Conservation (phyloP, 1,140 invertebrate species). For the Cotesia typhae region DNA sequence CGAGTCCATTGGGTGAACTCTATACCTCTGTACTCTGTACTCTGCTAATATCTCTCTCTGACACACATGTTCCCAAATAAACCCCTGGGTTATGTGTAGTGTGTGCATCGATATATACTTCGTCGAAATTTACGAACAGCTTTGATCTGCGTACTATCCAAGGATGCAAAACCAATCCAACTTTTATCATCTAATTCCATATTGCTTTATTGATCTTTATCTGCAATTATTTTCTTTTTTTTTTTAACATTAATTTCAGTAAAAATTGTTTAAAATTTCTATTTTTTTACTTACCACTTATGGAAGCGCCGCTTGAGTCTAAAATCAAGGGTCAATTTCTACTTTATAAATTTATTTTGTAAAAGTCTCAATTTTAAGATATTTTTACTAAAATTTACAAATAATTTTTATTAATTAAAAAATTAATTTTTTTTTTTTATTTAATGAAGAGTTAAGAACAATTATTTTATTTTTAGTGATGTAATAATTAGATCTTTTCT, state of each 20-base stretch:
- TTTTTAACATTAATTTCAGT: not conserved
- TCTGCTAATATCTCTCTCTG: conserved; percentile 5
- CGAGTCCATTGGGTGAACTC: conserved; percentile 6
- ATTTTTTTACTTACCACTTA: no score
- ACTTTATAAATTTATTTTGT: no score
- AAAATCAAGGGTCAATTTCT: no score
- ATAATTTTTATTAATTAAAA: no score
- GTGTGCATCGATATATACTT: conserved; percentile 10
- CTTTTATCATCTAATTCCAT: conserved; percentile 7
- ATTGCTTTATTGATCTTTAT: not conserved
- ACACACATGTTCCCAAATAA: not conserved
- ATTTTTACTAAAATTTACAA: no score
- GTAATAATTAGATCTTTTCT: no score
- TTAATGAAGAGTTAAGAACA: no score
- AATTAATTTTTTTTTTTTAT: no score
- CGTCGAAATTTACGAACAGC: conserved; percentile 37
- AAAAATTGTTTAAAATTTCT: not conserved
- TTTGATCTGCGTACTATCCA: conserved; percentile 42
- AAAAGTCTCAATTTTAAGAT: no score
- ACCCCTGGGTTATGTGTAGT: conserved; percentile 37
- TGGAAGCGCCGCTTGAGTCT: no score
- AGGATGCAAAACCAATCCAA: conserved; percentile 14
- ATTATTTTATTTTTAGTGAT: no score
- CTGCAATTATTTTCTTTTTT: not conserved
- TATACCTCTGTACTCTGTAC: conserved; percentile 14